Evolutionary conservation across 2,113 vertebrate species (phyloP), one percentile per base, ranked within the genome.

Genomic region (Ceyx melanurus): DNA sequence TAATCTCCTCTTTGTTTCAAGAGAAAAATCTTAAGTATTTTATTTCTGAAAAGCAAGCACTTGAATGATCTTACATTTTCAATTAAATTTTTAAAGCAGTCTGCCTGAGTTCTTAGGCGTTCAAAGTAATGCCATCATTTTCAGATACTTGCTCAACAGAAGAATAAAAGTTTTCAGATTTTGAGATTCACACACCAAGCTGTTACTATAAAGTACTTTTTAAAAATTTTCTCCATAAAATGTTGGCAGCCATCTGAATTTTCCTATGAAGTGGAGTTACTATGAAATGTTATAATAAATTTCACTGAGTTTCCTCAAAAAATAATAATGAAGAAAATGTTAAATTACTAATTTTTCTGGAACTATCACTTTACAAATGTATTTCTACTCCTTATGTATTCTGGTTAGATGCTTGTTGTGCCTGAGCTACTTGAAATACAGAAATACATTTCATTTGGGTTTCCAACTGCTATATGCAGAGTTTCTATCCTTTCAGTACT

Each of bases 381-480:
- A 74, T 51, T 90, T 95, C 78, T 77, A 40, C 37, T 70, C 78
- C 29, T 79, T 9, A 14, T 4, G 15, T 67, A 50, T 62, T 87
- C 92, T 87, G 68, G n/a, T 86, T 88, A 82, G 53, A 57, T 68
- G 58, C 58, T 89, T 60, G 17, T 67, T 74, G 58, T 79, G 57
- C 45, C 75, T 75, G 77, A 92, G 93, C 73, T 77, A 57, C 57
- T 80, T 92, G 77, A 90, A 84, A 77, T 37, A 46, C 46, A 84
- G 67, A 75, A 74, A 76, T 78, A 50, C 45, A n/a, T 89, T 90
- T 81, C 46, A 57, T 78, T 62, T 76, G 81, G 51, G 48, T 45
- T 90, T 88, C 81, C 53, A 54, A 20, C 58, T 82, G 62, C 72
- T 71, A 18, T n/a, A 37, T 75, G 66, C 50, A 35, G 53, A 62